Percentiles rank a stretch among this genome's conserved stretches.
These are phyloP conservation scores for Mastigias papua DNA, from an alignment of 30 jellyfish, hydroid and myxozoan species.

Conservation along the genomic window DNA sequence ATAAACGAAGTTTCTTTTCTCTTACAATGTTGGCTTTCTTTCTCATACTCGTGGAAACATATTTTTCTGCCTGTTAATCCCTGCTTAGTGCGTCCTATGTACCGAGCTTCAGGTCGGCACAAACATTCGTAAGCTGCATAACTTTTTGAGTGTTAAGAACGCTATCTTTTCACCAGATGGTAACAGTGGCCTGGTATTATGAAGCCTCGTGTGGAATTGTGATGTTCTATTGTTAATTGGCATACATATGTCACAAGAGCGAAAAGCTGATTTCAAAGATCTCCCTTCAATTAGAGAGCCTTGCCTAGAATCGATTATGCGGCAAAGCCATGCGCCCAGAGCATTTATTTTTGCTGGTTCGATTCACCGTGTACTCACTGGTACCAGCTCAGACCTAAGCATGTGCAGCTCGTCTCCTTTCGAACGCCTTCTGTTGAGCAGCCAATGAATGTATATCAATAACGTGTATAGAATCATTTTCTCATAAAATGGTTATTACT, in stretches of 20 bases:
- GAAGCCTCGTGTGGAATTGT: too few relatives aligned
- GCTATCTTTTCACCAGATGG: too few relatives aligned
- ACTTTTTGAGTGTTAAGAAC: too few relatives aligned
- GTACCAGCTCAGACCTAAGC: slow-evolving; percentile 55
- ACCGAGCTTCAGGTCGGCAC: too few relatives aligned
- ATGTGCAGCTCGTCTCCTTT: slow-evolving; percentile 31
- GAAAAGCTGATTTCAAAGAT: not conserved
- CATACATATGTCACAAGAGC: not conserved
- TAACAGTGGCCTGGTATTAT: too few relatives aligned
- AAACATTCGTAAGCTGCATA: too few relatives aligned
- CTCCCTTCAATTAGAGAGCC: not conserved
- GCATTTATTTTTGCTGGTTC: not conserved
- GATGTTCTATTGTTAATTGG: too few relatives aligned
- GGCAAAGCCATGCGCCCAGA: not conserved
- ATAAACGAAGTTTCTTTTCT: too few relatives aligned
- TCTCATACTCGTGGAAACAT: too few relatives aligned
- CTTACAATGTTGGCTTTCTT: too few relatives aligned
- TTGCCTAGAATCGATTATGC: not conserved
- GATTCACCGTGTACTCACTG: slow-evolving; percentile 33
- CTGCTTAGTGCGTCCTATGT: too few relatives aligned
- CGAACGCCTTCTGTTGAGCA: slow-evolving; percentile 1
- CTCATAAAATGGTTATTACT: not conserved
- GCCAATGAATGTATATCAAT: not conserved
- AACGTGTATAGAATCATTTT: not conserved
- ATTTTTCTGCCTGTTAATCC: too few relatives aligned